These are phyloP conservation scores for Periparus ater DNA, from an alignment of 2,797 vertebrate species.

Conservation along the genomic window DNA sequence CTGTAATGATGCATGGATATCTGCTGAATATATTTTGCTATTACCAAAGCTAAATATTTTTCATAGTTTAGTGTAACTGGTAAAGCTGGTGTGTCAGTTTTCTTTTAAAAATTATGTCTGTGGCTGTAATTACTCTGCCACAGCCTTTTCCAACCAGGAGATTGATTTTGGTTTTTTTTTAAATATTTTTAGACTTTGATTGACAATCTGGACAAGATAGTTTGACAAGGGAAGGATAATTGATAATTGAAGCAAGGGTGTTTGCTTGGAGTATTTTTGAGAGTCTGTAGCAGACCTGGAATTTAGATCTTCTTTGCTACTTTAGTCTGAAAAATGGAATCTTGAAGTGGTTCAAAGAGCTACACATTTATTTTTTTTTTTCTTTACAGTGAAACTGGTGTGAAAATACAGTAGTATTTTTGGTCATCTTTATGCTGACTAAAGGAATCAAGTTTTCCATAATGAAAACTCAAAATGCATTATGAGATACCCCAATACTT, in stretches of 20 bases:
- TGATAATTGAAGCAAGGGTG: not conserved
- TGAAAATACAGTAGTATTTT: not conserved
- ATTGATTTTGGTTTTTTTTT: not conserved
- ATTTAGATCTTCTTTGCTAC: not conserved
- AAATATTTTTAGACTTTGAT: not conserved
- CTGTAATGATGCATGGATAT: not conserved
- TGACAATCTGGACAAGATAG: not conserved
- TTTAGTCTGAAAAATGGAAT: not conserved
- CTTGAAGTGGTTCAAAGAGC: not conserved
- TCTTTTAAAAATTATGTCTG: not conserved
- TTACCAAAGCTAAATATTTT: not conserved
- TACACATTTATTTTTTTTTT: not conserved
- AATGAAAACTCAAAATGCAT: not conserved
- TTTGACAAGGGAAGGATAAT: not conserved
- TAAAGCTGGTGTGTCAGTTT: not conserved
- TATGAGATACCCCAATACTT: not conserved
- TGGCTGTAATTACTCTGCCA: not conserved
- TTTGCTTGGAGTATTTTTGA: not conserved
- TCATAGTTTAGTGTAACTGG: not conserved
- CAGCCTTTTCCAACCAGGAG: not conserved
- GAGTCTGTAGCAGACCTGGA: not conserved
- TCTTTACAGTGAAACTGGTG: not conserved
- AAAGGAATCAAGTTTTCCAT: not conserved
- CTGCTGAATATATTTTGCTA: not conserved
- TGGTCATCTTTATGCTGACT: not conserved